These are phyloP conservation scores for Eupithecia pulchellata DNA, from an alignment of 2,888 invertebrate genomes.

Conservation along the genomic window DNA sequence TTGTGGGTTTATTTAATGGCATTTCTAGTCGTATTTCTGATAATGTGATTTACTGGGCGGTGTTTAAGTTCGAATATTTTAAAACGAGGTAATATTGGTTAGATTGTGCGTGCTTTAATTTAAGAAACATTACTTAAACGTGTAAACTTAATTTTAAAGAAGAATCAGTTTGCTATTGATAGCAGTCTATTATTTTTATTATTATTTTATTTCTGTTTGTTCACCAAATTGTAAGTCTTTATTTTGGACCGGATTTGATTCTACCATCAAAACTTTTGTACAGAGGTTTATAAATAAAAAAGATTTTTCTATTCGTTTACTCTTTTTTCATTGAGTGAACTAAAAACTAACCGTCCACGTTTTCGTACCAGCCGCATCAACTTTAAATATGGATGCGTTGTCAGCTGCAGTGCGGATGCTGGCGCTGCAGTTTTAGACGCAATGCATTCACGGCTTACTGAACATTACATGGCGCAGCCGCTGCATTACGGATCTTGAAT, in stretches of 20 bases:
- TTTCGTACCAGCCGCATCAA: neutral
- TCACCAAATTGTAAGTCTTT: no score
- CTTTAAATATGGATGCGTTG: slow-evolving; percentile 26
- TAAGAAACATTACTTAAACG: no score
- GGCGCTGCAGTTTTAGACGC: slow-evolving; percentile 28
- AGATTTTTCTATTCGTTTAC: no score
- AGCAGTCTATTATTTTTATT: no score
- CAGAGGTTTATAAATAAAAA: no score
- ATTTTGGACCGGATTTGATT: no score
- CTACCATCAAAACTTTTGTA: no score
- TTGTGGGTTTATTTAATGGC: slow-evolving; percentile 14
- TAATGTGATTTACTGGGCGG: slow-evolving; percentile 7
- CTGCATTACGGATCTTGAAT: neutral
- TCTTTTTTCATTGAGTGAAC: neutral
- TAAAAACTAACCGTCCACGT: neutral
- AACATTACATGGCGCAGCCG: neutral
- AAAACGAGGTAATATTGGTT: neutral
- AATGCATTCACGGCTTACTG: slow-evolving; percentile 10
- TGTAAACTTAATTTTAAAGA: neutral
- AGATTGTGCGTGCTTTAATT: no score
- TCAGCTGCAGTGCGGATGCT: slow-evolving; percentile 34
- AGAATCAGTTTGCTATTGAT: no score
- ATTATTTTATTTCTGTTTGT: no score
- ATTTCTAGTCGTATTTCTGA: slow-evolving; percentile 8
- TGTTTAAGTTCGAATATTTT: neutral